Base-by-base conservation (phyloP, 1,140 invertebrate species). In the Drosophila dunni region DNA sequence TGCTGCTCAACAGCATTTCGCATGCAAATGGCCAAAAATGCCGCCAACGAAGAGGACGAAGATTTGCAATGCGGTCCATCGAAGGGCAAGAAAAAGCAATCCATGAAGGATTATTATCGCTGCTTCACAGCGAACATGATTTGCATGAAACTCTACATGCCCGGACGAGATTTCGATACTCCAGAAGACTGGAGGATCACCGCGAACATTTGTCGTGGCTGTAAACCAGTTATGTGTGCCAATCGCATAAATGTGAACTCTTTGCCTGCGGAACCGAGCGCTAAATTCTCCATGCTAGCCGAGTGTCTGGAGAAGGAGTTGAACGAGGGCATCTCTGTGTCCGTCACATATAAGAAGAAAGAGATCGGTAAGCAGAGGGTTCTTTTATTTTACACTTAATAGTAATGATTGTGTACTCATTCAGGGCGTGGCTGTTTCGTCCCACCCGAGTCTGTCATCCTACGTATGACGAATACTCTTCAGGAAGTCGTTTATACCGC, bases 201-300 rank as follows among this genome's bases (percentile, higher is more conserved):
- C 2, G 69, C 58, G 0, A 54, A 51, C 5, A 45, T 86, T 2
- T 88, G 83, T 24, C 51, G 50, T 5, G 72, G 69, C 0, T 81
- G 80, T 60, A 79, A 82, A 29, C 53, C 71, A 0, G 0, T 42
- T 0, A 36, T 86, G 15, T 51, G 75, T 9, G 36, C 24, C 0
- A 29, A 38, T 29, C 76, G 83, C n/a, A 82, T 86, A 15, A 77
- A 82, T 11, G 72, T 82, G 33, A 88, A 88, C 40, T 69, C 44
- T 5, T 17, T 86, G 50, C 83, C 83, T 0, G 0, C 4, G 0
- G 69, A 88, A n/a, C 53, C 51, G 7, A 7, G 20, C 10, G 62
- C 66, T 3, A 53, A 20, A 0, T 86, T 86, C 38, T 13, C 34
- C 7, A 88, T 78, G 66, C 58, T 56, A 11, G 3, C 50, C 0